Base-by-base conservation (phyloP, 2,797 vertebrate genomes). In the Xiphorhynchus erythropygius region DNA sequence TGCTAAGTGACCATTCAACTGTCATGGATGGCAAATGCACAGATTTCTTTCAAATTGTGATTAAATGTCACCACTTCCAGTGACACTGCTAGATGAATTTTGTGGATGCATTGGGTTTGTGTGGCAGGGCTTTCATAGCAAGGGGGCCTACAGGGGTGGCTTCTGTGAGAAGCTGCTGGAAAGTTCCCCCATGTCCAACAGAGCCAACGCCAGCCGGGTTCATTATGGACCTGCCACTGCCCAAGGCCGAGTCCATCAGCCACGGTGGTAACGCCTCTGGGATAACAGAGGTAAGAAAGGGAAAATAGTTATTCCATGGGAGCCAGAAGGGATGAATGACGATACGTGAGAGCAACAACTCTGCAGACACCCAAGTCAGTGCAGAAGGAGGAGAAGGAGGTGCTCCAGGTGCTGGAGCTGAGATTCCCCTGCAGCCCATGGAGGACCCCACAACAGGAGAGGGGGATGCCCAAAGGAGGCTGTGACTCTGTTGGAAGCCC, bases 151-250 rank as follows among this genome's bases (percentile, higher is more conserved):
- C 10, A 63, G 32, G 1, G 3, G 2, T 55, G 39, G 18, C 11
- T 59, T 89, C n/a, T 62, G 2, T 75, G 33, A 60, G 56, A 56
- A 60, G 9, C 35, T 74, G 23, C 6, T 13, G 39, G 37, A 86
- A 65, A 32, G 16, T 65, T 74, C 30, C 2, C 6, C 41, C 4
- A 1, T 37, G 30, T 69, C 35, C 3, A 3, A 25, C 17, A 59
- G 50, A 78, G n/a, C 12, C 41, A 27, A 2, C 33, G 23, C 21
- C 18, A 47, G 37, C 32, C 2, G 6, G 33, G 33, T 39, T 18
- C 55, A 49, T 16, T 22, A 32, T 41, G 30, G 17, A 62, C 13
- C 21, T 0, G 0, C 22, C 16, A 13, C 39, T 52, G 71, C 8
- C n/a, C 39, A 19, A 17, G 59, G 33, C 39, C 4, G 14, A 32